phyloP scores from a whole-genome alignment of 1,140 invertebrate species.

The Vanessa tameamea region DNA sequence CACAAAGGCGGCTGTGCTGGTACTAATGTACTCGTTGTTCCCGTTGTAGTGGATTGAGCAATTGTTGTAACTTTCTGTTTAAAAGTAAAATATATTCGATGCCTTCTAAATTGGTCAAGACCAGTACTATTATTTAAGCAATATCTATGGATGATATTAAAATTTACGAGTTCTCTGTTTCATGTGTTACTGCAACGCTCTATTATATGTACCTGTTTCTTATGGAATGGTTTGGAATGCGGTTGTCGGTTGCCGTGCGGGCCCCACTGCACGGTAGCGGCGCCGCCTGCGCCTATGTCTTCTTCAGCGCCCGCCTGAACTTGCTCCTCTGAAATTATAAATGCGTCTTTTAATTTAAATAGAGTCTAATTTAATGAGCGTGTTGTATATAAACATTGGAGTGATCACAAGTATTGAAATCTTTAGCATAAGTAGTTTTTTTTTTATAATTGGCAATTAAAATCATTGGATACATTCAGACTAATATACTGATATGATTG shows the following conservation, averaged over 20 bases:
- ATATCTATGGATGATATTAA: conserved; percentile 3
- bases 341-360: background rate
- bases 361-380: no score
- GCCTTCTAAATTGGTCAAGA: no score
- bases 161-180: background rate
- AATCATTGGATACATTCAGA: no score
- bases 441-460: no score
- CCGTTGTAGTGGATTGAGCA: background rate
- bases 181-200: background rate
- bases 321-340: conserved; percentile 57
- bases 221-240: conserved; percentile 61
- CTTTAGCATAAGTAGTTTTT: no score
- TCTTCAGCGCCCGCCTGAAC: conserved; percentile 60
- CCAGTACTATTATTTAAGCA: background rate
- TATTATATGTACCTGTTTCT: conserved; percentile 55
- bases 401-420: no score
- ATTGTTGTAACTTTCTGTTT: conserved; percentile 32
- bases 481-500: no score
- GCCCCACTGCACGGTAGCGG: conserved; percentile 42
- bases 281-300: conserved; percentile 45
- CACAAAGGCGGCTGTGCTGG: conserved; percentile 42
- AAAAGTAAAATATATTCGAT: background rate
- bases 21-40: conserved; percentile 22
- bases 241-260: conserved; percentile 41
- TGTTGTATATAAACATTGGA: no score